Base-by-base conservation (phyloP, 1,140 invertebrate genomes). In the Branchinecta lynchi region DNA sequence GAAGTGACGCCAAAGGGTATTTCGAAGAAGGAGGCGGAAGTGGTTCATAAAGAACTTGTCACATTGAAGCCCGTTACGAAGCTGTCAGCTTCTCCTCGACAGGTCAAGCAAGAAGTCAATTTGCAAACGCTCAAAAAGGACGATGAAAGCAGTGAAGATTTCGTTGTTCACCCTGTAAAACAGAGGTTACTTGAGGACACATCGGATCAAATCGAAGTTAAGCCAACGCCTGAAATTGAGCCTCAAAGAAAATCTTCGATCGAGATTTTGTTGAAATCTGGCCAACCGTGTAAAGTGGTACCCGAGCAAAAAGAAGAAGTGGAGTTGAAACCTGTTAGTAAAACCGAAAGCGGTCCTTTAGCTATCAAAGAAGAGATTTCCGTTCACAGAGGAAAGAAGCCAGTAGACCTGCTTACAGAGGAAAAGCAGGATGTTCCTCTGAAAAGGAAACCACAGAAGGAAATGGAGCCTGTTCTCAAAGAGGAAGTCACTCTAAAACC, bases 11-110 rank as follows among this genome's bases (percentile, higher is more conserved):
- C 72, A 65, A 72, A 70, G 67, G 66, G 45, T 70, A 77, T 43
- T 10, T 66, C 51, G 17, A 12, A n/a, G 69, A 68, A 71, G 75
- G 76, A 74, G 72, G 76, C 69, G 74, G 73, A 12, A 70, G 78
- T 72, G 73, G 75, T 71, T 77, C 76, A 66, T 71, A 60, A 67
- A 71, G 79, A 82, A 71, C 77, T 79, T 68, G 76, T 78, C 71
- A 75, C 75, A 8, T 74, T 83, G 7, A 81, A 81, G 71, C 77
- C 78, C 1, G 51, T 72, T 7, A 77, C 76, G 8, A 77, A 78
- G 70, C 32, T 32, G 32, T 3, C 12, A 20, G 12, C 51, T 60
- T 60, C 51, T 60, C 51, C 51, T 15, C 12, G 51, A 20, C 51
- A 12, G 12, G 12, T 20, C 3, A 60, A 60, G 17, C 12, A 60